phyloP scores from a whole-genome alignment of 2,888 invertebrate species.

The Lithosia quadra region DNA sequence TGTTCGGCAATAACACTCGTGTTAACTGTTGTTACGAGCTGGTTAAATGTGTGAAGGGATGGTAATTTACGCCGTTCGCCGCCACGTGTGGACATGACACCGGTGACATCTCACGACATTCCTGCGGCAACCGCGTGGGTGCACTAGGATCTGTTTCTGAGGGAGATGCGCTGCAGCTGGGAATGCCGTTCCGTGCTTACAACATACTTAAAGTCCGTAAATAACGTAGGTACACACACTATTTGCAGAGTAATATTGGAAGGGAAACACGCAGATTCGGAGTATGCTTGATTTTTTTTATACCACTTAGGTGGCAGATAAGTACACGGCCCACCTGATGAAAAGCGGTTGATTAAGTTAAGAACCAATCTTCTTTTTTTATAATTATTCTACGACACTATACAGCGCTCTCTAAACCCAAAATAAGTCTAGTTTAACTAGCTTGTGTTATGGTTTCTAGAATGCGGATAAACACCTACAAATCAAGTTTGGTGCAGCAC shows the following conservation, averaged over 20 bases:
- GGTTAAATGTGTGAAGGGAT: slow-evolving; percentile 22
- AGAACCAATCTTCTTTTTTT: too few relatives aligned
- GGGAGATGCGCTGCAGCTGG: slow-evolving; percentile 19
- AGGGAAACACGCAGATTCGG: background rate
- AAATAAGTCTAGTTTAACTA: too few relatives aligned
- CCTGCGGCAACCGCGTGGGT: slow-evolving; percentile 18
- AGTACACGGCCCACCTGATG: too few relatives aligned
- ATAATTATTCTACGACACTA: too few relatives aligned
- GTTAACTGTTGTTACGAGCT: slow-evolving; percentile 21
- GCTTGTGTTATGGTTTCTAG: too few relatives aligned
- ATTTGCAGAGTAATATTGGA: slow-evolving; percentile 12
- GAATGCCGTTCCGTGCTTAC: slow-evolving; percentile 23
- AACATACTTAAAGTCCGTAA: slow-evolving; percentile 22
- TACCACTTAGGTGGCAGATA: too few relatives aligned
- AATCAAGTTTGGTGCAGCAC: too few relatives aligned
- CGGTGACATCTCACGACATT: slow-evolving; percentile 15
- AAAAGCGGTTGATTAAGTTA: too few relatives aligned
- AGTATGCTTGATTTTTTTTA: too few relatives aligned
- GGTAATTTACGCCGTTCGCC: slow-evolving; percentile 16
- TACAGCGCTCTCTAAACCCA: too few relatives aligned
- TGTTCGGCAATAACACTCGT: slow-evolving; percentile 21
- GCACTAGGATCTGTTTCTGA: background rate
- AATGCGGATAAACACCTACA: too few relatives aligned
- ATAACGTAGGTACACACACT: slow-evolving; percentile 12
- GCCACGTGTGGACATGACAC: slow-evolving; percentile 17